Percentiles rank a stretch among this genome's conserved stretches.
These are phyloP conservation scores for Sebastes variabilis DNA, from an alignment of 2,797 vertebrate genomes.

Conservation along the genomic window DNA sequence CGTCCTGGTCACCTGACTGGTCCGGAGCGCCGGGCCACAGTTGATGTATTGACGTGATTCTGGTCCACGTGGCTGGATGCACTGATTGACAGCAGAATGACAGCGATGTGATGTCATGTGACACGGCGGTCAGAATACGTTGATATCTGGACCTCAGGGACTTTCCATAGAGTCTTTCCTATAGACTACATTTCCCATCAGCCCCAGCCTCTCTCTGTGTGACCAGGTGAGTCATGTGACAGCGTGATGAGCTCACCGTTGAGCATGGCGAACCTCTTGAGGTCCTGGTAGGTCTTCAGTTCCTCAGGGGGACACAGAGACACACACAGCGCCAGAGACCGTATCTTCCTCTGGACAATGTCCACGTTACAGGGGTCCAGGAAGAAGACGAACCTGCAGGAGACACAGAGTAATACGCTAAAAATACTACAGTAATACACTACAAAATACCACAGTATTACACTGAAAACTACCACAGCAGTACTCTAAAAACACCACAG, in stretches of 20 bases:
- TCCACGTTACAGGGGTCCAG: conserved; percentile 97
- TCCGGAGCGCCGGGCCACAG: too few species aligned
- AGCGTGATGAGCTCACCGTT: conserved; percentile 86
- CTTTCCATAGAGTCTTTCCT: background rate
- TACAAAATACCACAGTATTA: background rate
- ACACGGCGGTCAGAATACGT: too few species aligned
- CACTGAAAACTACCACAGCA: background rate
- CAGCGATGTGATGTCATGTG: too few species aligned
- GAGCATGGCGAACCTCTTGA: conserved; percentile 91
- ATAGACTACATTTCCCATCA: background rate
- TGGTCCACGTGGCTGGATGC: too few species aligned
- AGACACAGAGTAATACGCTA: background rate
- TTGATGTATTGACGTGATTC: too few species aligned
- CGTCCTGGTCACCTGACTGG: too few species aligned
- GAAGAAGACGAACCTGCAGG: conserved; percentile 94
- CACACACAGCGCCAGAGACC: conserved; percentile 93
- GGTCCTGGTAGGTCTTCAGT: conserved; percentile 88
- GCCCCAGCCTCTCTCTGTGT: background rate
- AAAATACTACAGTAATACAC: background rate
- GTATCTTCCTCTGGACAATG: conserved; percentile 92
- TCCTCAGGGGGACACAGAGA: conserved; percentile 90
- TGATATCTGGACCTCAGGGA: too few species aligned
- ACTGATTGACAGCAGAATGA: too few species aligned
- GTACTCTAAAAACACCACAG: background rate
- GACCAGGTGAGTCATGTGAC: background rate